Evolutionary conservation across 2,113 vertebrate genomes (phyloP), one percentile per base, ranked within the genome.

Genomic region (Mustelus asterias): DNA sequence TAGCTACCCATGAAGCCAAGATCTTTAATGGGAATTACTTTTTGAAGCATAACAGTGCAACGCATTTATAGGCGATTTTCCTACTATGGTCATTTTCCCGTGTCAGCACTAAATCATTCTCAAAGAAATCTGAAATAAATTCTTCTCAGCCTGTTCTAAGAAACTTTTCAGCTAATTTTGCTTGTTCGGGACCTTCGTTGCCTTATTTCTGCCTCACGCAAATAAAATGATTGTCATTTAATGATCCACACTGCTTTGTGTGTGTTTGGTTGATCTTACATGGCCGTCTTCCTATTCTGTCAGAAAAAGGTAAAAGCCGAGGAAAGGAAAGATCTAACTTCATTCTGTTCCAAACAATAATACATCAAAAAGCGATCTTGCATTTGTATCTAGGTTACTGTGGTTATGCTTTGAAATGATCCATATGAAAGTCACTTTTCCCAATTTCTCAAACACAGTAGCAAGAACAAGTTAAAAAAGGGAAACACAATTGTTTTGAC

Each of bases 391-490:
- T 20, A 70, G 6, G 1, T 26, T 70, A 70, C 20, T 48, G 67
- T 94, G 93, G n/a, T 70, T 70, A n/a, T 8, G 26, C 44, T 94
- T n/a, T 48, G 93, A 94, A 70, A 26, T 67, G 67, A 94, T 69
- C 7, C 67, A 13, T 11, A 70, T 44, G 41, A 48, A 94, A 94
- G 93, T 44, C 37, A 26, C 67, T 72, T 33, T 76, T 76, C 72
- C 33, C 20, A 26, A 22, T 70, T 70, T 24, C 93, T 69, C n/a
- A 44, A 67, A 69, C 33, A 63, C 63, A 16, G 14, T 67, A n/a
- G 16, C 33, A 37, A 93, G 58, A 65, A 65, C 26, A 20, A 24
- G 29, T 16, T 0, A 60, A 94, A 94, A 29, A 70, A 24, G 10
- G n/a, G 41, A 18, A 92, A 92, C 63, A 22, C 18, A 92, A 93